Evolutionary conservation across 2,888 invertebrate species (phyloP).

Genomic region (Lissonota sp.): DNA sequence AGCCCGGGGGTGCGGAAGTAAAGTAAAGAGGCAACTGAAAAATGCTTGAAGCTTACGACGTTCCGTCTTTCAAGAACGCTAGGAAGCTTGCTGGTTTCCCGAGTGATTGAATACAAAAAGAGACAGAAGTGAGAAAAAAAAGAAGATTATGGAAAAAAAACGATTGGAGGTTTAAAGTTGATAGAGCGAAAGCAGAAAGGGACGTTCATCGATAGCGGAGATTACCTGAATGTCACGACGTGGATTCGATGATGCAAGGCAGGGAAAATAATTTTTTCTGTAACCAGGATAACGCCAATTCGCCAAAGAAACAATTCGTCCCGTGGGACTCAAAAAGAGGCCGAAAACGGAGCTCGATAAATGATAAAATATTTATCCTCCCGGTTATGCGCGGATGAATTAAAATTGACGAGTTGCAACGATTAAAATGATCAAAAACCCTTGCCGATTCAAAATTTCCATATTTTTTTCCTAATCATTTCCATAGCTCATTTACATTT

Average conservation of each 20-base stretch:
- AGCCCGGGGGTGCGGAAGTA: constrained; percentile 26
- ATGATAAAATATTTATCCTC: constrained; percentile 46
- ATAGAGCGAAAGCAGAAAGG: constrained; percentile 9
- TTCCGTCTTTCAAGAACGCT: constrained; percentile 48
- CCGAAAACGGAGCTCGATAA: constrained; percentile 38
- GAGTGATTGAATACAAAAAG: constrained; percentile 56
- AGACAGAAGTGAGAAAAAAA: constrained; percentile 5
- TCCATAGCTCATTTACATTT: too few species aligned
- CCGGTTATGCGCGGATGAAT: constrained; percentile 8
- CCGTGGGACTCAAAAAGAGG: constrained; percentile 12
- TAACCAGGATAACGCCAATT: constrained; percentile 29
- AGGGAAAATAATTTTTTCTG: constrained; percentile 1
- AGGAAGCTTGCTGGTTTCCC: constrained; percentile 39
- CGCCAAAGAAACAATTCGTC: constrained; percentile 38
- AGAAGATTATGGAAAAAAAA: background rate
- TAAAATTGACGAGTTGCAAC: background rate
- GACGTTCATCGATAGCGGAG: constrained; percentile 51
- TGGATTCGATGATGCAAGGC: constrained; percentile 28
- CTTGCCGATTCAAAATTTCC: background rate
- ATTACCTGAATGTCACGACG: constrained; percentile 44
- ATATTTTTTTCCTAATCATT: too few species aligned
- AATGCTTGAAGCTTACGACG: constrained; percentile 47
- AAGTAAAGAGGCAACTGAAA: constrained; percentile 48
- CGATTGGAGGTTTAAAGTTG: constrained; percentile 20
- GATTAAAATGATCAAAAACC: background rate